Conservation (phyloP, 2,797 vertebrate species). For the Chromis chromis region DNA sequence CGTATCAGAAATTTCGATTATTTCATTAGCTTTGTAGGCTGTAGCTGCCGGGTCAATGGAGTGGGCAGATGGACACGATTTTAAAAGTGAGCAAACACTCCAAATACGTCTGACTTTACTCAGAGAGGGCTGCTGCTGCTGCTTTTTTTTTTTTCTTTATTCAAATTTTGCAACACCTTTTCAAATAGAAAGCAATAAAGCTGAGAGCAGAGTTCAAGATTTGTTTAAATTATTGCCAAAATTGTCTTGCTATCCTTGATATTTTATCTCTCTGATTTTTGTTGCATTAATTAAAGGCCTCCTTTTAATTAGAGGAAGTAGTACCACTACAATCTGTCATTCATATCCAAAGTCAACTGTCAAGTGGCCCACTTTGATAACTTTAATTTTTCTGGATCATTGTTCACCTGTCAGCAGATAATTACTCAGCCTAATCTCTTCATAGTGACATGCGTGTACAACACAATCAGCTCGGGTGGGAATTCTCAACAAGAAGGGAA, state of each 20-base stretch:
- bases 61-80: constrained; percentile 72
- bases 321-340: constrained; percentile 61
- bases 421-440: constrained; percentile 84
- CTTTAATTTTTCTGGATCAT: constrained; percentile 77
- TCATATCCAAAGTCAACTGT: constrained; percentile 75
- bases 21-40: constrained; percentile 73
- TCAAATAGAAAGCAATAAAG: constrained; percentile 19
- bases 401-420: constrained; percentile 83
- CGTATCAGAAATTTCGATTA: constrained; percentile 80
- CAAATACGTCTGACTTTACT: constrained; percentile 46
- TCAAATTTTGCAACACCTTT: constrained; percentile 19
- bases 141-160: constrained; percentile 40
- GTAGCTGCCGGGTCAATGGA: constrained; percentile 55
- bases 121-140: constrained; percentile 32
- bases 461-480: constrained; percentile 81
- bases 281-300: constrained; percentile 48
- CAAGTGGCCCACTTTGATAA: constrained; percentile 81
- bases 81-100: constrained; percentile 76
- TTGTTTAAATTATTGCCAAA: background rate
- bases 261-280: constrained; percentile 24
- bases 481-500: constrained; percentile 84
- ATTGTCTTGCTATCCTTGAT: background rate
- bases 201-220: constrained; percentile 9
- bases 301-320: constrained; percentile 53
- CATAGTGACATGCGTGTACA: constrained; percentile 79